A percentile compares a stretch with the other conserved stretches of the same genome.
These are phyloP conservation scores for Tiaroga cobitis DNA, from an alignment of 2,797 vertebrate species.

Conservation along the genomic window DNA sequence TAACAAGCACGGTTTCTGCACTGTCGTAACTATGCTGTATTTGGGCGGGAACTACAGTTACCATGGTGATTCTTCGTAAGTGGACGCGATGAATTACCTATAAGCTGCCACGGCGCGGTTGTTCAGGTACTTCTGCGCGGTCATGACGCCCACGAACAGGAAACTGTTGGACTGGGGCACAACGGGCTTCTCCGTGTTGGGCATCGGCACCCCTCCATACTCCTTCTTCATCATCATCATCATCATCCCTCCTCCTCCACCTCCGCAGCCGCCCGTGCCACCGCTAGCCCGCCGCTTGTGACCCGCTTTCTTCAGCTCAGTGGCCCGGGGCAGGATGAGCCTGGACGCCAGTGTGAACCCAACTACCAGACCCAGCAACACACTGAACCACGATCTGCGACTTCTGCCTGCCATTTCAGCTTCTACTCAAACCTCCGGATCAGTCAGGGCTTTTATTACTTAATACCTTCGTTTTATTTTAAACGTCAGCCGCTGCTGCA, in stretches of 20 bases:
- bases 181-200: slow-evolving; percentile 68
- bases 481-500: slow-evolving; percentile 36
- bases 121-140: slow-evolving; percentile 96
- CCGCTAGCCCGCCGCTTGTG: slow-evolving; percentile 80
- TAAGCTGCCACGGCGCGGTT: slow-evolving; percentile 91
- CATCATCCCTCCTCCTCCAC: slow-evolving; percentile 58
- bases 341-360: slow-evolving; percentile 94
- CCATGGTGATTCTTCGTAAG: neutral
- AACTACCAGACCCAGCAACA: slow-evolving; percentile 90
- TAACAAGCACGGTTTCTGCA: neutral
- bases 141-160: slow-evolving; percentile 96
- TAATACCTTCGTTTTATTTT: neutral
- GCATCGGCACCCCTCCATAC: slow-evolving; percentile 62
- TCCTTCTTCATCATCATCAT: slow-evolving; percentile 70
- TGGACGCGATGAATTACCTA: slow-evolving; percentile 76
- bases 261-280: slow-evolving; percentile 64
- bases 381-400: slow-evolving; percentile 93
- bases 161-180: slow-evolving; percentile 78
- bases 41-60: neutral
- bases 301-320: slow-evolving; percentile 84
- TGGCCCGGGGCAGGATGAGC: slow-evolving; percentile 87
- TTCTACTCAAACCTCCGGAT: slow-evolving; percentile 59
- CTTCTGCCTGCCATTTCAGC: slow-evolving; percentile 89
- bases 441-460: neutral
- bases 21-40: neutral